Percentiles rank a stretch among this genome's conserved stretches.
phyloP scores from a whole-genome alignment of 1,140 invertebrate genomes.

The Drosophila elegans region DNA sequence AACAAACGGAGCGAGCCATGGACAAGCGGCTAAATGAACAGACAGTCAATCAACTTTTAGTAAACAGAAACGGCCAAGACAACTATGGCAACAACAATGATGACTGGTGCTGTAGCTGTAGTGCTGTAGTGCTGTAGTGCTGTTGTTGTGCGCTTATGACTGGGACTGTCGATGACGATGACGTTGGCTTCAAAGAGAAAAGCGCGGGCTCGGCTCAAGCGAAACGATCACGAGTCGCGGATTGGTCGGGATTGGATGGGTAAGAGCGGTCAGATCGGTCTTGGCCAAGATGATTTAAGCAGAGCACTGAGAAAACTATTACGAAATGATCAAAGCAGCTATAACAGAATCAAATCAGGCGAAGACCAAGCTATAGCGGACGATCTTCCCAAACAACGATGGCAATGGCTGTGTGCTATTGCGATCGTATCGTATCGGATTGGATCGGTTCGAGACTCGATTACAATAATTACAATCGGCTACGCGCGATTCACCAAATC shows the following conservation, averaged over 20 bases:
- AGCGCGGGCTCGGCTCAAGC: slow-evolving; percentile 57
- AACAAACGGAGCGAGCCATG: slow-evolving; percentile 72
- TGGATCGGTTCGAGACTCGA: slow-evolving; percentile 82
- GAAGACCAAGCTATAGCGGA: slow-evolving; percentile 37
- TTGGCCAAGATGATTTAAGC: slow-evolving; percentile 72
- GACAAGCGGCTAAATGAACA: slow-evolving; percentile 79
- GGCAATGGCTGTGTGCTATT: slow-evolving; percentile 20
- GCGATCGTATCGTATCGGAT: slow-evolving; percentile 80
- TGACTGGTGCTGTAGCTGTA: slow-evolving; percentile 28
- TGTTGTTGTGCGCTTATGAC: slow-evolving; percentile 3
- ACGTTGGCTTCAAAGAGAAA: slow-evolving; percentile 73
- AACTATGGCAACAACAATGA: slow-evolving; percentile 24
- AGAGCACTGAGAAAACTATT: slow-evolving; percentile 77
- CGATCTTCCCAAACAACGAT: slow-evolving; percentile 19
- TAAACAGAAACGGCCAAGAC: slow-evolving; percentile 62
- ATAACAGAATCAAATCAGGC: slow-evolving; percentile 80
- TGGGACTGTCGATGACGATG: slow-evolving; percentile 38
- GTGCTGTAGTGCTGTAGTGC: slow-evolving; percentile 1
- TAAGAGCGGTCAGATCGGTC: background rate
- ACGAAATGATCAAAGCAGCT: slow-evolving; percentile 73
- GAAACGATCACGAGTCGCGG: slow-evolving; percentile 47
- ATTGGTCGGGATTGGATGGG: slow-evolving; percentile 3
- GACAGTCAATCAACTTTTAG: slow-evolving; percentile 82
- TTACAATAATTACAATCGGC: slow-evolving; percentile 84
- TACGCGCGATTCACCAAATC: slow-evolving; percentile 82